phyloP scores from a whole-genome alignment of 2,888 invertebrate species.

The Cancer borealis region DNA sequence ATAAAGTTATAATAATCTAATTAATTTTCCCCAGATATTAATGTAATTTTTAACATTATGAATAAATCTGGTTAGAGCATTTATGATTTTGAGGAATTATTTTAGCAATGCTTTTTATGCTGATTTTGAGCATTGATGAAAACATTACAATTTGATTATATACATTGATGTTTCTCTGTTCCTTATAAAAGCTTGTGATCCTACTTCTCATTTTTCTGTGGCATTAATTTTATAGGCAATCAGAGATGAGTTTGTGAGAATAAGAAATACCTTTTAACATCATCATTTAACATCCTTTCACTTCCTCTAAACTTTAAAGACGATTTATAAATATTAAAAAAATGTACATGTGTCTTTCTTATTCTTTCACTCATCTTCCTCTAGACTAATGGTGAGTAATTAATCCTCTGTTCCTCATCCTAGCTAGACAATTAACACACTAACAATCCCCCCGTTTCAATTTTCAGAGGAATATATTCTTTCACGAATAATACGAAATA shows the following conservation, averaged over 20 bases:
- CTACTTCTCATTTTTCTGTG: slow-evolving; percentile 47
- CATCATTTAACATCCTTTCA: neutral
- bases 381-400: slow-evolving; percentile 56
- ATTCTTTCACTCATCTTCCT: slow-evolving; percentile 47
- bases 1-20: neutral
- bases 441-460: slow-evolving; percentile 69
- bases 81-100: slow-evolving; percentile 48
- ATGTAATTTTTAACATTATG: neutral
- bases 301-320: neutral
- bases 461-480: slow-evolving; percentile 77
- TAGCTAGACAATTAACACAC: slow-evolving; percentile 65
- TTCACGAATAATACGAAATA: slow-evolving; percentile 77
- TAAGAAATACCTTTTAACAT: slow-evolving; percentile 45
- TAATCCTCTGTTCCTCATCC: slow-evolving; percentile 48
- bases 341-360: neutral
- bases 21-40: slow-evolving; percentile 36
- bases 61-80: slow-evolving; percentile 30
- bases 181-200: slow-evolving; percentile 36
- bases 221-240: slow-evolving; percentile 54
- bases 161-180: slow-evolving; percentile 54
- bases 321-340: neutral
- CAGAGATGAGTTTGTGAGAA: slow-evolving; percentile 61
- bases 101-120: slow-evolving; percentile 59
- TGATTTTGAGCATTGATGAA: slow-evolving; percentile 39
- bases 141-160: slow-evolving; percentile 45